These are phyloP conservation scores for Pomatostomus ruficeps DNA, from an alignment of 2,113 vertebrate genomes.

Conservation along the genomic window DNA sequence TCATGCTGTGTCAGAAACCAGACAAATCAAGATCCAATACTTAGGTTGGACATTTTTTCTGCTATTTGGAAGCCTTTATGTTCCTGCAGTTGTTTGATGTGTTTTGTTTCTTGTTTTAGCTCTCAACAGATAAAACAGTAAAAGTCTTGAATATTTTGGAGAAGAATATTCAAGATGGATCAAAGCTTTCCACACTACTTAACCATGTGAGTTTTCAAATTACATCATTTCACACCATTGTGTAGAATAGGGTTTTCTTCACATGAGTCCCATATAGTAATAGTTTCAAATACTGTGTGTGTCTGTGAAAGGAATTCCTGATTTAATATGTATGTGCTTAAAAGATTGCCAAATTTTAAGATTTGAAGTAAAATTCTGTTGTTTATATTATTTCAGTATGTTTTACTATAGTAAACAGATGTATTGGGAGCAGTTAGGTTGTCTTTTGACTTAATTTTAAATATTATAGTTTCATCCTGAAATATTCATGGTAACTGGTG, in stretches of 20 bases:
- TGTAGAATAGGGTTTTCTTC: neutral
- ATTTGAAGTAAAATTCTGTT: neutral
- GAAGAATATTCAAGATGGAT: conserved; percentile 96
- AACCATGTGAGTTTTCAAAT: conserved; percentile 83
- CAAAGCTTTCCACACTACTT: conserved; percentile 90
- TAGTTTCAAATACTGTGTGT: neutral
- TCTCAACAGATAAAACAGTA: conserved; percentile 94
- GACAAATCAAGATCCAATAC: neutral
- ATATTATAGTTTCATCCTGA: neutral
- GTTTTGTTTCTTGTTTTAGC: conserved; percentile 71
- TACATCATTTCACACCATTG: neutral
- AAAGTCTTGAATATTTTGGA: conserved; percentile 95
- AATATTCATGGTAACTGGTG: neutral
- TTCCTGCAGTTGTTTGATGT: neutral
- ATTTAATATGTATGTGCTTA: neutral
- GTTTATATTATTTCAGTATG: neutral
- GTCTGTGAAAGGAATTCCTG: neutral
- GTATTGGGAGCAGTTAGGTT: neutral
- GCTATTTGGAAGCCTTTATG: neutral
- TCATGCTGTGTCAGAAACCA: neutral
- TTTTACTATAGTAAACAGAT: neutral
- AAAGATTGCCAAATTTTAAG: neutral
- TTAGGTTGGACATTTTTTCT: neutral
- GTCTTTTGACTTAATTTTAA: neutral
- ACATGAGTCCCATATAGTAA: neutral